Conservation (phyloP, 2,888 invertebrate species). For the Calliphora vomitoria region DNA sequence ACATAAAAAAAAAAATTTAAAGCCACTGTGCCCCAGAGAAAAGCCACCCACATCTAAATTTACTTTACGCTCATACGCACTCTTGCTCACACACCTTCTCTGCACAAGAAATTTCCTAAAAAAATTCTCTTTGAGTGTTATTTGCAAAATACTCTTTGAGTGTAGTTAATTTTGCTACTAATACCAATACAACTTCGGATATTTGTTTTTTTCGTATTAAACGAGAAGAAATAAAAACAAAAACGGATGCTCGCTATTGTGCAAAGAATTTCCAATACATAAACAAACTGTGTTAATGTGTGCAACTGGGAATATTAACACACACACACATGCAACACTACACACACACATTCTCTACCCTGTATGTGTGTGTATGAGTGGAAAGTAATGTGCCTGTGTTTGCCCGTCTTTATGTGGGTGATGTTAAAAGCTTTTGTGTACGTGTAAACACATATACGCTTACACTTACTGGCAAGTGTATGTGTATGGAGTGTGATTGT, state of each 20-base stretch:
- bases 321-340: not conserved
- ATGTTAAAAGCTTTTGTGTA: slow-evolving; percentile 48
- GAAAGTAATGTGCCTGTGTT: not conserved
- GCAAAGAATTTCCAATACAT: slow-evolving; percentile 73
- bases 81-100: not conserved
- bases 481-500: slow-evolving; percentile 16
- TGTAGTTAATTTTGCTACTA: not conserved
- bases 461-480: not conserved
- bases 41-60: slow-evolving; percentile 56
- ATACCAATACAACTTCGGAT: slow-evolving; percentile 24
- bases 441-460: not conserved
- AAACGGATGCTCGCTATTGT: slow-evolving; percentile 71
- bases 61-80: not conserved
- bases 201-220: not conserved
- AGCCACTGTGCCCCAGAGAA: slow-evolving; percentile 51
- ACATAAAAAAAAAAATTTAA: not conserved
- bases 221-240: slow-evolving; percentile 53
- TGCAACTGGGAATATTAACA: slow-evolving; percentile 70
- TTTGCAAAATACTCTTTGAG: slow-evolving; percentile 42
- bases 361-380: not conserved
- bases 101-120: not conserved
- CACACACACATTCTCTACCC: not conserved
- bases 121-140: slow-evolving; percentile 47
- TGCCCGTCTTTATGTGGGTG: slow-evolving; percentile 61
- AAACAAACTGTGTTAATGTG: slow-evolving; percentile 70